phyloP scores from a whole-genome alignment of 2,797 vertebrate species.

The Gymnoscopelus microlampas region DNA sequence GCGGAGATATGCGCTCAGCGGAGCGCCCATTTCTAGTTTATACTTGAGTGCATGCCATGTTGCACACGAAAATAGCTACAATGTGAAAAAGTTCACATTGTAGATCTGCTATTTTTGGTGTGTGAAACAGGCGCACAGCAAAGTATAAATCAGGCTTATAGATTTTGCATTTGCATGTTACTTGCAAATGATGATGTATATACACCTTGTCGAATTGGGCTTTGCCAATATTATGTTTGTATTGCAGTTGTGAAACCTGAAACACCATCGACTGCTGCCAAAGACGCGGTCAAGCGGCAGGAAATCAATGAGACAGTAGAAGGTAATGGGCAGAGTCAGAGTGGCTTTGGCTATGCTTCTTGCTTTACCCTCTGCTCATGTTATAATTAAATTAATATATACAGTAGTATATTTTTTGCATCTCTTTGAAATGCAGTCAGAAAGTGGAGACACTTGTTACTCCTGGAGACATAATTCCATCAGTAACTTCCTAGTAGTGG shows the following conservation, averaged over 20 bases:
- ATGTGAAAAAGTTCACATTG: no score
- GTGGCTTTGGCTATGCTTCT: not conserved
- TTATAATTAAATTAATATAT: not conserved
- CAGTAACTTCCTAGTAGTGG: not conserved
- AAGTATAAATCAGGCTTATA: no score
- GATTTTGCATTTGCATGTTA: not conserved
- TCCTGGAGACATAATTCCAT: not conserved
- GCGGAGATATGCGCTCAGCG: no score
- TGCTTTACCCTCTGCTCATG: not conserved
- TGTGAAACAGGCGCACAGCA: no score
- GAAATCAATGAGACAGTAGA: conserved; percentile 55
- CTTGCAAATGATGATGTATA: not conserved
- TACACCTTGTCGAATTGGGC: not conserved
- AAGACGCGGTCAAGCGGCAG: conserved; percentile 46
- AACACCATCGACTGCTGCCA: conserved; percentile 17
- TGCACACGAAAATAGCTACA: no score
- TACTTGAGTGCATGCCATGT: no score
- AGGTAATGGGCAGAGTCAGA: conserved; percentile 50
- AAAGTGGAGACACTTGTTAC: not conserved
- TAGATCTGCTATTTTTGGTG: no score
- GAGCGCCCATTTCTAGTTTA: no score
- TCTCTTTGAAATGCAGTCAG: not conserved
- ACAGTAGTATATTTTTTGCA: not conserved
- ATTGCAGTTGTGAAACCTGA: conserved; percentile 57
- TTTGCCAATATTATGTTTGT: conserved; percentile 26